A percentile compares a stretch with the other conserved stretches of the same genome.
Evolutionary conservation across 2,113 vertebrate genomes (phyloP).

Genomic region (Isurus oxyrinchus): DNA sequence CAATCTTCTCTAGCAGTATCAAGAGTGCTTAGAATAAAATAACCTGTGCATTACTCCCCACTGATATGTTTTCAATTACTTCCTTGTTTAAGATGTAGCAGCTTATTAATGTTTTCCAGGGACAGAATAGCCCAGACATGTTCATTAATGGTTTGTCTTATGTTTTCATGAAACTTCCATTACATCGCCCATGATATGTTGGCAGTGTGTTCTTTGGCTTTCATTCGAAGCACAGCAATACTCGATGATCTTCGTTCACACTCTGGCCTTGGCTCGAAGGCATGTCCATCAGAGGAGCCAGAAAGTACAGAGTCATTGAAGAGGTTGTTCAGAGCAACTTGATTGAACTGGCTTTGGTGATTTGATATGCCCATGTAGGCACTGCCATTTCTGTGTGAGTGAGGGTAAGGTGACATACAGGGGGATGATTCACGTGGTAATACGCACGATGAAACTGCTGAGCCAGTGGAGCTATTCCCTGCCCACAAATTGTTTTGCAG

Average conservation of each 20-base stretch:
- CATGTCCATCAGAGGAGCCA: constrained; percentile 71
- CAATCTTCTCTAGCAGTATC: neutral
- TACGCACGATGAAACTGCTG: constrained; percentile 92
- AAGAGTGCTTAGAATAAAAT: neutral
- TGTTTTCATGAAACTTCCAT: constrained; percentile 46
- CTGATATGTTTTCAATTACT: neutral
- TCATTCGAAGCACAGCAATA: constrained; percentile 97
- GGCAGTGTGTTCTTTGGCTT: constrained; percentile 94
- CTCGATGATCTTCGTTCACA: constrained; percentile 94
- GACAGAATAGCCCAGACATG: neutral
- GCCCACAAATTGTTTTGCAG: constrained; percentile 96
- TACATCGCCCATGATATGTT: constrained; percentile 99
- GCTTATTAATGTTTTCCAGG: neutral
- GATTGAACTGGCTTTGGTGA: constrained; percentile 92
- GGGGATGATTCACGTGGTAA: constrained; percentile 84
- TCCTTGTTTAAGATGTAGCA: neutral
- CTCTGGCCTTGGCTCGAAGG: constrained; percentile 92
- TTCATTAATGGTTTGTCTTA: neutral
- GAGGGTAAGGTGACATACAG: constrained; percentile 86
- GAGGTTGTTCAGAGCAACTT: constrained; percentile 92
- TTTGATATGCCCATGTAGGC: constrained; percentile 85
- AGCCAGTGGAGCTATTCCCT: constrained; percentile 66
- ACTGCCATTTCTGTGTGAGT: constrained; percentile 80
- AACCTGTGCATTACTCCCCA: neutral
- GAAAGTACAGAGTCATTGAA: constrained; percentile 89